Evolutionary conservation across 2,113 vertebrate species (phyloP), one percentile per base, ranked within the genome.

Genomic region (Isurus oxyrinchus): DNA sequence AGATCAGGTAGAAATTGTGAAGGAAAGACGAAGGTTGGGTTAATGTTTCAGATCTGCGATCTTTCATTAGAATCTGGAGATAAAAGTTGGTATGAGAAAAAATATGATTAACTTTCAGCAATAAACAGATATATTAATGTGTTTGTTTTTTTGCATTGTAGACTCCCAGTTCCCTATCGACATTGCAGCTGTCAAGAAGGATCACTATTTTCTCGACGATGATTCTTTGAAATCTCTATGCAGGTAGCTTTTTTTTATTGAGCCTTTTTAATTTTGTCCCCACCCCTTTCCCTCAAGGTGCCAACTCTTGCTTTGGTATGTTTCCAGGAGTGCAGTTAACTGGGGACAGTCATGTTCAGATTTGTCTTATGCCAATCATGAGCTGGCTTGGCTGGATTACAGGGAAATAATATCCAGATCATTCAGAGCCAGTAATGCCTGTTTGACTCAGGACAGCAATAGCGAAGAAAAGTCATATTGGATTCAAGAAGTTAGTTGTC

Each of bases 191-290:
- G 98, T 99, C 97, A 98, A 98, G 97, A 98, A 97, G 96, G 98
- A 99, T 97, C 98, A 98, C 97, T 88, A 97, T 97, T 99, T 98
- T 98, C 97, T 98, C 97, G 98, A 99, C 97, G 97, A 98, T 96
- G 98, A 98, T 97, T 98, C 98, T 96, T 97, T 99, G 96, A 98
- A 98, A 97, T 98, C 98, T 67, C 97, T 99, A 96, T 98, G 98
- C 98, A 98, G 98, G 98, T 98, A 97, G 96, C n/a, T 93, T 21
- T 55, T 88, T 44, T 44, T 7, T 86, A 16, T 25, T 0, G 19
- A 59, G 2, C 13, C 6, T 91, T 91, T 91, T 16, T 31, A 90
- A 91, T 91, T 59, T 55, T 91, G 55, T 14, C 87, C 55, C 27
- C 53, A 23, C 16, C 19, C 19, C 49, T 0, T 53, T 44, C 40